Percentiles rank a stretch among this genome's conserved stretches.
phyloP scores from a whole-genome alignment of 2,797 vertebrate species.

The Margarornis squamiger region DNA sequence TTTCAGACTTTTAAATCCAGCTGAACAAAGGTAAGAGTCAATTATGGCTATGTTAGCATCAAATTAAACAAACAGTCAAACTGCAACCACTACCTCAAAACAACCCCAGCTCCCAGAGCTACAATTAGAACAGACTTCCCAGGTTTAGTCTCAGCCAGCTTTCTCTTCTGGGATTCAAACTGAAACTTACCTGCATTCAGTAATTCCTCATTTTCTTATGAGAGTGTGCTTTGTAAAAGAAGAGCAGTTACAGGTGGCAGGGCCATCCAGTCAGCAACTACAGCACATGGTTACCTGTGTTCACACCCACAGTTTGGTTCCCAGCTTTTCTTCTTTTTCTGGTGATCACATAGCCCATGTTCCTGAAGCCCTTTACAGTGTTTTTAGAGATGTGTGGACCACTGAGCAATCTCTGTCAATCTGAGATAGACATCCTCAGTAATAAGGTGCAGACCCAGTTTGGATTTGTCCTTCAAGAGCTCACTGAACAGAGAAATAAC shows the following conservation, averaged over 20 bases:
- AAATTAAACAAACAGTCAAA: neutral
- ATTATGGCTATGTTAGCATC: neutral
- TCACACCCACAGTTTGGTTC: neutral
- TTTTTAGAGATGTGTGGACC: neutral
- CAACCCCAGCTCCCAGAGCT: neutral
- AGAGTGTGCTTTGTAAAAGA: neutral
- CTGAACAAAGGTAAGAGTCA: neutral
- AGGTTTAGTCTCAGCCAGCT: neutral
- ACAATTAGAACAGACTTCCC: neutral
- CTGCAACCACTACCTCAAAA: neutral
- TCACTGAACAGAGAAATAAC: neutral
- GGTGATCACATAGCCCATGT: neutral
- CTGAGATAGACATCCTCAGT: neutral
- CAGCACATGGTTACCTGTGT: fast-evolving
- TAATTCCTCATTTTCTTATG: neutral
- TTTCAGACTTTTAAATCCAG: neutral
- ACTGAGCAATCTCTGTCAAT: neutral
- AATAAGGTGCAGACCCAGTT: neutral
- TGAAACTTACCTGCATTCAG: neutral
- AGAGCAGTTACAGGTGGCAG: neutral
- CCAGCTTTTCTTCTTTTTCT: neutral
- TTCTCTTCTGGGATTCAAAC: neutral
- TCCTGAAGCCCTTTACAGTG: neutral
- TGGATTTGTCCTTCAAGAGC: neutral
- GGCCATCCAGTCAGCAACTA: neutral